These are phyloP conservation scores for Drosophila tristis DNA, from an alignment of 1,140 invertebrate species.

Conservation along the genomic window DNA sequence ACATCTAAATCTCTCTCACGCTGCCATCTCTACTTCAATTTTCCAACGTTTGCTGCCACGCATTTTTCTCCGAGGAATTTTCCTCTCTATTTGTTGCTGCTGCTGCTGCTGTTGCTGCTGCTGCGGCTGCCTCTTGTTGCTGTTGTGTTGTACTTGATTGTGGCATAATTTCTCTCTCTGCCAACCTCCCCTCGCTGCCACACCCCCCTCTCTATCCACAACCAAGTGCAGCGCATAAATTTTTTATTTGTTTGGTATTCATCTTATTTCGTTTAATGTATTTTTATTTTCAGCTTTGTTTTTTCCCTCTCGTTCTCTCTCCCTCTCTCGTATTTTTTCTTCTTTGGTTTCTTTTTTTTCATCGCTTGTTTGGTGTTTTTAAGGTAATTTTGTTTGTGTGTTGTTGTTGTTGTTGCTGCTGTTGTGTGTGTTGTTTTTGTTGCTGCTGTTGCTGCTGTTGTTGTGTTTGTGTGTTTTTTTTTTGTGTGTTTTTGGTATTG, in stretches of 20 bases:
- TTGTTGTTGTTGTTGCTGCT: slow-evolving; percentile 17
- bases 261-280: slow-evolving; percentile 82
- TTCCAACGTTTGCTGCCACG: slow-evolving; percentile 28
- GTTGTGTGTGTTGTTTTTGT: slow-evolving; percentile 27
- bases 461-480: slow-evolving; percentile 18
- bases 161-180: slow-evolving; percentile 73
- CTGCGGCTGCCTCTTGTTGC: slow-evolving; percentile 51
- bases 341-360: slow-evolving; percentile 32
- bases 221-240: slow-evolving; percentile 66
- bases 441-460: neutral
- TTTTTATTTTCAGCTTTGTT: slow-evolving; percentile 75
- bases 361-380: slow-evolving; percentile 79
- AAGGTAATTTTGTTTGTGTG: slow-evolving; percentile 68
- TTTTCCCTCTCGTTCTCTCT: slow-evolving; percentile 1
- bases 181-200: slow-evolving; percentile 23
- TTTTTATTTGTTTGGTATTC: slow-evolving; percentile 82
- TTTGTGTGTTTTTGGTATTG: slow-evolving; percentile 56
- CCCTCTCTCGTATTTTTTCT: slow-evolving; percentile 29
- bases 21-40: slow-evolving; percentile 27
- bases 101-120: slow-evolving; percentile 29
- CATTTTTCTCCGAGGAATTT: slow-evolving; percentile 46
- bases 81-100: slow-evolving; percentile 54
- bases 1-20: slow-evolving; percentile 4
- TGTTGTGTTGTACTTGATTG: slow-evolving; percentile 73
- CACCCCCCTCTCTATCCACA: neutral